A percentile compares a stretch with the other conserved stretches of the same genome.
These are phyloP conservation scores for Drosophila diplacantha DNA, from an alignment of 2,888 invertebrate species.

Conservation along the genomic window DNA sequence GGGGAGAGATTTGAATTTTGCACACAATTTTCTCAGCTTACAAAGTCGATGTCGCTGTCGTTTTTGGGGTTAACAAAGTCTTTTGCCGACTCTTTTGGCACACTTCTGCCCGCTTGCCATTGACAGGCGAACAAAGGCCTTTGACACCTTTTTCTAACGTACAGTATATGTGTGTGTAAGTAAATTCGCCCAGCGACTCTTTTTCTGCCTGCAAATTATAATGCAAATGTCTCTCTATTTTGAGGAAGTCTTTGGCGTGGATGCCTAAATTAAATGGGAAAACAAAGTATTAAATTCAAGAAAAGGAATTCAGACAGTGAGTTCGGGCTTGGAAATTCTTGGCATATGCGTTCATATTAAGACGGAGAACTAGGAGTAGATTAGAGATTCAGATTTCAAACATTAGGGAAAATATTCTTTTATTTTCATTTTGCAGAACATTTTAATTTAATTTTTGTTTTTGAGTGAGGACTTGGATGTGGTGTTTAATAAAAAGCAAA, in stretches of 20 bases:
- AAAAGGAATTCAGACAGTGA: neutral
- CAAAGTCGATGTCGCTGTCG: constrained; percentile 29
- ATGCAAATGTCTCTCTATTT: constrained; percentile 47
- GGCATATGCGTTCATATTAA: neutral
- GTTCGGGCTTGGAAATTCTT: neutral
- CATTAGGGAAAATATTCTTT: neutral
- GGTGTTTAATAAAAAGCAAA: no score
- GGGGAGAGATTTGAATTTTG: constrained; percentile 64
- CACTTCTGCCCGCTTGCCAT: constrained; percentile 61
- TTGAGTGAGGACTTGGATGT: no score
- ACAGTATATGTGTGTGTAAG: neutral
- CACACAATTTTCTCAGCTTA: constrained; percentile 50
- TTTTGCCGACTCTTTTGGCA: constrained; percentile 55
- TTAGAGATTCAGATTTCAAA: neutral
- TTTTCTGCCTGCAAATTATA: constrained; percentile 49
- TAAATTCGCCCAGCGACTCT: constrained; percentile 9
- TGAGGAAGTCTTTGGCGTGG: neutral
- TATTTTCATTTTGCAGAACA: no score
- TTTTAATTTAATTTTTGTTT: neutral
- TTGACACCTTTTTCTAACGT: constrained; percentile 58
- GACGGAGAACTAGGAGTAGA: neutral
- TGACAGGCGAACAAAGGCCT: constrained; percentile 67
- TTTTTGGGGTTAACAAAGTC: constrained; percentile 62
- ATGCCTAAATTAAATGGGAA: neutral
- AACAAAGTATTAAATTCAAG: constrained; percentile 4